These are phyloP conservation scores for Drosophila erecta DNA, from an alignment of 1,140 invertebrate species.

Conservation along the genomic window DNA sequence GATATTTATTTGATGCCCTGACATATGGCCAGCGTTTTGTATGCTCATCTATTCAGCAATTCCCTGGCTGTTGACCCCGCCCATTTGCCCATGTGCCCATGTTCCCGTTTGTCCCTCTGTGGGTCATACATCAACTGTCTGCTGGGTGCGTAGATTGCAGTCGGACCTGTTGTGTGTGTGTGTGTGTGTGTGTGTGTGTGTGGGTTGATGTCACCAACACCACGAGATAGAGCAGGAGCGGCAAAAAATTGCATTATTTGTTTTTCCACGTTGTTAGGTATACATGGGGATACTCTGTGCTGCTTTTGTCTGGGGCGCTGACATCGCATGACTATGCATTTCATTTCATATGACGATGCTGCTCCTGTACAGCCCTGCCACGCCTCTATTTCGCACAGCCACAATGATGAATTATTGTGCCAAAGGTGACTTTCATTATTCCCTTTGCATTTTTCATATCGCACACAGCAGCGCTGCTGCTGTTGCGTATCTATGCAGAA, in stretches of 20 bases:
- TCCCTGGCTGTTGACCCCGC: constrained; percentile 62
- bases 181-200: constrained; percentile 32
- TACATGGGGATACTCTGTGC: constrained; percentile 1
- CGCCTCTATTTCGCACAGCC: constrained; percentile 1
- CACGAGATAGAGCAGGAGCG: constrained; percentile 3
- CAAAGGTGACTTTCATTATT: constrained; percentile 79
- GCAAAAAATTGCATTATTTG: constrained; percentile 79
- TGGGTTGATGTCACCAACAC: constrained; percentile 60
- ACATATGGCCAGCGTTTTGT: constrained; percentile 73
- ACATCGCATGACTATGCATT: constrained; percentile 73
- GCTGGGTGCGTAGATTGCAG: constrained; percentile 61
- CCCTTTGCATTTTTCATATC: constrained; percentile 61
- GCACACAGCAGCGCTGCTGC: constrained; percentile 30
- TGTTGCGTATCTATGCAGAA: constrained; percentile 73
- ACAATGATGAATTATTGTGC: constrained; percentile 73
- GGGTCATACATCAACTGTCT: constrained; percentile 66
- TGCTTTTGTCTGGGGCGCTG: constrained; percentile 34
- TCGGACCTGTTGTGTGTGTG: constrained; percentile 15
- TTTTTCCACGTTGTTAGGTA: constrained; percentile 57
- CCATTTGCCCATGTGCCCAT: constrained; percentile 6
- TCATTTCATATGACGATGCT: constrained; percentile 69
- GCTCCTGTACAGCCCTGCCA: neutral
- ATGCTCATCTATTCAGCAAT: constrained; percentile 69
- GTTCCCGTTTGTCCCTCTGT: constrained; percentile 2
- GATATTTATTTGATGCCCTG: constrained; percentile 71